Evolutionary conservation across 2,888 invertebrate species (phyloP), one percentile per base, ranked within the genome.

Genomic region (Mythimna impura): DNA sequence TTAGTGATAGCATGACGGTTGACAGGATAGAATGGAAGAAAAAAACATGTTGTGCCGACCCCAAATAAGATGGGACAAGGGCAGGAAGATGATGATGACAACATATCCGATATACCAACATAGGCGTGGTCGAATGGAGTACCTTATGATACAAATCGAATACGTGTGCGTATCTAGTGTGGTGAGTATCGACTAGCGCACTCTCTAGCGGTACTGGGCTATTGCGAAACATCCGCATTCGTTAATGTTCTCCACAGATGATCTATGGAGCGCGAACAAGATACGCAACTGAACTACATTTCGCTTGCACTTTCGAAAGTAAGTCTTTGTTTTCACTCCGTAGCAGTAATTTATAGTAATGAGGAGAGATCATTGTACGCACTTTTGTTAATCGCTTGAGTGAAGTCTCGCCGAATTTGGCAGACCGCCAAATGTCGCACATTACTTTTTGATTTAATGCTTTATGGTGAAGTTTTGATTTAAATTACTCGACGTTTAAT

Each of bases 301-400:
- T 92, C 90, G 91, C 92, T 90, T 91, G 91, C 92, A 91, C 91
- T 93, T 92, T 95, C 93, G 95, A 95, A 95, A 96, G 95, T 84
- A 91, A 94, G 86, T 92, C 93, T 94, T 95, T 95, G 94, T 95
- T 95, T 95, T 95, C 94, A 94, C 94, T 94, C 86, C 84, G 89
- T 85, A 89, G 87, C 91, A 82, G 91, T 93, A 94, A 94, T 94
- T 93, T 93, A 91, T 92, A 92, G 89, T 94, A 93, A 94, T 90
- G 92, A 92, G 90, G 93, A 93, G 93, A 94, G 93, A 94, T 94
- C 92, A 93, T 93, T 92, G 93, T 89, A 91, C 93, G 84, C 80
- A 89, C 89, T 92, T 93, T 93, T 92, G 93, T 92, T 91, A 93
- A 93, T 92, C 89, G 90, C 89, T 89, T 81, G 84, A 89, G 88